phyloP scores from a whole-genome alignment of 2,888 invertebrate genomes.

The Philereme vetulata region DNA sequence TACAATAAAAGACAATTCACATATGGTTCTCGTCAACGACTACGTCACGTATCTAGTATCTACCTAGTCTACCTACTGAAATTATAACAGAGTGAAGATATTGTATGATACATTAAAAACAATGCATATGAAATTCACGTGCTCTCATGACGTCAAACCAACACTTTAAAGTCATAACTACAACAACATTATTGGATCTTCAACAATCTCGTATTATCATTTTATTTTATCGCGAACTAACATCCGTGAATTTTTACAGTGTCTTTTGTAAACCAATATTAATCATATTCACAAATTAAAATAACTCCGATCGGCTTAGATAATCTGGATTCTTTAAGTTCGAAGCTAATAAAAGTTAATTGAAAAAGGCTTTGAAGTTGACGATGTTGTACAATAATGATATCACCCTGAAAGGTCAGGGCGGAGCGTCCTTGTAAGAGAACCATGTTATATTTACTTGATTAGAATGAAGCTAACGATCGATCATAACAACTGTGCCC shows the following conservation, averaged over 20 bases:
- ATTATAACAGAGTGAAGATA: constrained; percentile 8
- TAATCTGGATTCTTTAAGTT: no score
- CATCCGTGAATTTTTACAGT: constrained; percentile 17
- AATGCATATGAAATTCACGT: constrained; percentile 30
- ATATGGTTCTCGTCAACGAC: constrained; percentile 11
- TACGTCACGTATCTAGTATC: no score
- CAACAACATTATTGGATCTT: constrained; percentile 17
- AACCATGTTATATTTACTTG: constrained; percentile 29
- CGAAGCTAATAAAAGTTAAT: constrained; percentile 20
- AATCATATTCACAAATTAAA: constrained; percentile 9
- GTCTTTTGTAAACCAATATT: constrained; percentile 1
- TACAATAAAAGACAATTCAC: constrained; percentile 6
- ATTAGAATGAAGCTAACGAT: constrained; percentile 33
- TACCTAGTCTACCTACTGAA: no score
- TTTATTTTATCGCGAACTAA: constrained; percentile 16
- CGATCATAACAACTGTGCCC: constrained; percentile 23
- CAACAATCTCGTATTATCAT: constrained; percentile 17
- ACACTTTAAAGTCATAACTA: constrained; percentile 14
- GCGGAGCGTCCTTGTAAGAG: constrained; percentile 35
- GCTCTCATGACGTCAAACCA: constrained; percentile 34
- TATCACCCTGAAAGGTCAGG: constrained; percentile 36
- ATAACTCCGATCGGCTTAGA: constrained; percentile 1
- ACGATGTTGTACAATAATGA: constrained; percentile 28
- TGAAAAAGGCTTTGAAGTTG: constrained; percentile 23
- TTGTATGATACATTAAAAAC: constrained; percentile 11